These are phyloP conservation scores for Lycia hirtaria DNA, from an alignment of 2,888 invertebrate genomes.

Conservation along the genomic window DNA sequence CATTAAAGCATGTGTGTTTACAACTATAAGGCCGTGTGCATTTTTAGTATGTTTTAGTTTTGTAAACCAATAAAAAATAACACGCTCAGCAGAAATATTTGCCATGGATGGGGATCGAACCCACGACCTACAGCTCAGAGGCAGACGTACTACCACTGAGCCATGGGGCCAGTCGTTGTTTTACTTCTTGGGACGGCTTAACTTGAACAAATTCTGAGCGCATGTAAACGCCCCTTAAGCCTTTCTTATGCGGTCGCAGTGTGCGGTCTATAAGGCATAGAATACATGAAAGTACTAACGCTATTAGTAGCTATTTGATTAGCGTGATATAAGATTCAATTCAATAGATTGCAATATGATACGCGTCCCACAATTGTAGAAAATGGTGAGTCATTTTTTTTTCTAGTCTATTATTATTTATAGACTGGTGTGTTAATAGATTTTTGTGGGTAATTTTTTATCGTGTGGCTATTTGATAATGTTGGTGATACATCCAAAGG, in stretches of 20 bases:
- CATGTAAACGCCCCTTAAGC: constrained; percentile 1
- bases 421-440: constrained; percentile 2
- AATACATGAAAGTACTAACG: background rate
- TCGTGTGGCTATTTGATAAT: background rate
- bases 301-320: constrained; percentile 16
- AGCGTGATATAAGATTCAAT: constrained; percentile 23
- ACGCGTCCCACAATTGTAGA: background rate
- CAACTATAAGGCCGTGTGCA: no score
- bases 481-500: background rate
- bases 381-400: constrained; percentile 7
- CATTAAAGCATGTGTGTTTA: no score
- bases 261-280: no score
- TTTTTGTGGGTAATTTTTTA: constrained; percentile 1
- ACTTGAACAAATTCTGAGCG: no score
- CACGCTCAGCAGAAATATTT: no score
- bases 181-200: no score
- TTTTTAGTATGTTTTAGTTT: no score
- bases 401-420: constrained; percentile 6
- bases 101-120: no score
- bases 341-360: constrained; percentile 15
- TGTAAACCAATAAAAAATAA: no score
- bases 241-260: constrained; percentile 7
- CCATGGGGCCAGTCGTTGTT: no score
- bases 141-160: no score
- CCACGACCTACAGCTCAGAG: no score